Evolutionary conservation across 2,113 vertebrate species (phyloP).

Genomic region (Mirza zaza): DNA sequence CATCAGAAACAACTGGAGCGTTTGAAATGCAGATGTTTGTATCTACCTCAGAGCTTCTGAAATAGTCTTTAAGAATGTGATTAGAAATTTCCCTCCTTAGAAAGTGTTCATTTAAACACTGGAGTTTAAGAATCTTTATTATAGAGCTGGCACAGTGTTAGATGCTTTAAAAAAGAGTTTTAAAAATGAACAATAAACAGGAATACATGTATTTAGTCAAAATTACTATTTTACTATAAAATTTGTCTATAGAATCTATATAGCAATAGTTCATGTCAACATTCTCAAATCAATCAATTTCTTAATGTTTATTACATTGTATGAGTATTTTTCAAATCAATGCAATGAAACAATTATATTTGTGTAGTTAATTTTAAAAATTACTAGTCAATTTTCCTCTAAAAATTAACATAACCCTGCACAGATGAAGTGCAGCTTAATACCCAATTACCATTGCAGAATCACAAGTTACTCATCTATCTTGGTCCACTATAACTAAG

Average conservation of each 20-base stretch:
- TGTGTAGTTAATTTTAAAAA: neutral
- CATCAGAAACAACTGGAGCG: neutral
- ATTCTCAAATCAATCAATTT: neutral
- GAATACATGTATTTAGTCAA: neutral
- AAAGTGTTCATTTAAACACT: neutral
- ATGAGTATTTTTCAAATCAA: neutral
- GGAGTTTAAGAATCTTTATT: conserved; percentile 16
- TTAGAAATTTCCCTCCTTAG: conserved; percentile 12
- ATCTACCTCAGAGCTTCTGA: neutral
- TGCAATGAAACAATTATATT: neutral
- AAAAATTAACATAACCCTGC: neutral
- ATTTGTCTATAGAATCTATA: neutral
- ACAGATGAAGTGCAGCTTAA: neutral
- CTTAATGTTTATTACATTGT: neutral
- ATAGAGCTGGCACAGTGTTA: neutral
- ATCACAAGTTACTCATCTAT: neutral
- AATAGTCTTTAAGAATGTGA: neutral
- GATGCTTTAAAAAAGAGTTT: neutral
- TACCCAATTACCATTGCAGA: neutral
- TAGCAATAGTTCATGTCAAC: neutral
- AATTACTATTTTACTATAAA: neutral
- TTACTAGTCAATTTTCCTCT: neutral
- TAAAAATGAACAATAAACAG: neutral
- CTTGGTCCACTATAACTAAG: neutral
- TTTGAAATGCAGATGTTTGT: conserved; percentile 50